phyloP scores from a whole-genome alignment of 2,797 vertebrate genomes.

The Hydrocynus forskahlii region DNA sequence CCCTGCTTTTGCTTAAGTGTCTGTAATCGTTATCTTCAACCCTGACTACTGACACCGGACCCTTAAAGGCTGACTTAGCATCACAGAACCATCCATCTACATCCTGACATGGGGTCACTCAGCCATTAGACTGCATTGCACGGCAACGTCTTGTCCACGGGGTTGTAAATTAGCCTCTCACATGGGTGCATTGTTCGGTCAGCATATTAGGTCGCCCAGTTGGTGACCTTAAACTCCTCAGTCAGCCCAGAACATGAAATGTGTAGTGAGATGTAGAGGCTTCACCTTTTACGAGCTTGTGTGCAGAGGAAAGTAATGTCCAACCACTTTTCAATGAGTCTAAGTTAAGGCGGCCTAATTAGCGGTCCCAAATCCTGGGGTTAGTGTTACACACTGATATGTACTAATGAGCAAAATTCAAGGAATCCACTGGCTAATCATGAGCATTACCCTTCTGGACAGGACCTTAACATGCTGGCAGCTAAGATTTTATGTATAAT shows the following conservation, averaged over 20 bases:
- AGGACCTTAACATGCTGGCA: neutral
- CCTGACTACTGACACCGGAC: constrained; percentile 9
- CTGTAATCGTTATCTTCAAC: constrained; percentile 22
- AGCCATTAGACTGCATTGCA: neutral
- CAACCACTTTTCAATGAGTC: neutral
- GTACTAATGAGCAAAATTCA: constrained; percentile 10
- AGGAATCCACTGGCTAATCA: constrained; percentile 20
- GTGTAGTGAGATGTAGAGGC: neutral
- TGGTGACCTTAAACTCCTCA: neutral
- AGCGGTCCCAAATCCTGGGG: neutral
- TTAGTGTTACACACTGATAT: neutral
- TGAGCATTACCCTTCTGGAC: neutral
- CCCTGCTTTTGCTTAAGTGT: neutral
- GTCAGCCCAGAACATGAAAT: neutral
- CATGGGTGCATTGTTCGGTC: neutral
- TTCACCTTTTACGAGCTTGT: neutral
- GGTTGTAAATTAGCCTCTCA: neutral
- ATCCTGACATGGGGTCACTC: neutral
- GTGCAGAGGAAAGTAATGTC: neutral
- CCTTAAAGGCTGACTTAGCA: constrained; percentile 3
- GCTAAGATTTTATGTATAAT: neutral
- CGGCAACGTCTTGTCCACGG: neutral
- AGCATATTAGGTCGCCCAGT: neutral
- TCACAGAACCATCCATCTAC: constrained; percentile 5
- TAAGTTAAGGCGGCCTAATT: neutral